These are phyloP conservation scores for Drosophila robusta DNA, from an alignment of 2,888 invertebrate genomes.

Conservation along the genomic window DNA sequence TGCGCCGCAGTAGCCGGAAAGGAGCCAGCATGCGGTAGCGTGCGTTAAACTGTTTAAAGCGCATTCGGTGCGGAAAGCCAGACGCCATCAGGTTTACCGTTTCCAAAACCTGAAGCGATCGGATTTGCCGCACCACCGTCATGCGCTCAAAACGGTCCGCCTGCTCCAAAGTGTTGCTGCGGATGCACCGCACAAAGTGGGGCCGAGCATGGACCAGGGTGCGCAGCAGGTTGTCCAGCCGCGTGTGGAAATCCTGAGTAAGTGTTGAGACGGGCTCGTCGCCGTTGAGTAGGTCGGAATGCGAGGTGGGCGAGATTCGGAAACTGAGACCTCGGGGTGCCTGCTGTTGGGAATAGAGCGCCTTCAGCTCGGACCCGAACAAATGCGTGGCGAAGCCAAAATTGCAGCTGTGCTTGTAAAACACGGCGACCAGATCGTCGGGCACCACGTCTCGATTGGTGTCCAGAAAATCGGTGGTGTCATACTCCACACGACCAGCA, in stretches of 20 bases:
- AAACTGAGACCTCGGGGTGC: constrained; percentile 92
- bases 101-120: constrained; percentile 95
- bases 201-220: constrained; percentile 97
- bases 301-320: constrained; percentile 95
- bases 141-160: constrained; percentile 93
- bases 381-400: constrained; percentile 98
- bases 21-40: constrained; percentile 94
- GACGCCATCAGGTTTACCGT: constrained; percentile 98
- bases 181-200: constrained; percentile 96
- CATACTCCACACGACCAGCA: constrained; percentile 93
- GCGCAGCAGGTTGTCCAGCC: constrained; percentile 95
- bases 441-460: constrained; percentile 97
- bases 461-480: constrained; percentile 94
- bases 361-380: constrained; percentile 96
- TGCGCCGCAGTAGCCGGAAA: constrained; percentile 89
- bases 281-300: constrained; percentile 92
- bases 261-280: constrained; percentile 95
- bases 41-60: constrained; percentile 95
- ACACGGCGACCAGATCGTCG: constrained; percentile 96
- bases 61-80: constrained; percentile 97
- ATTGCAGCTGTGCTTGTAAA: constrained; percentile 96
- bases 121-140: constrained; percentile 94
- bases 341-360: constrained; percentile 90
- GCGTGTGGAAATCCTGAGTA: constrained; percentile 97
- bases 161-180: constrained; percentile 93